Conservation (phyloP, 1,140 invertebrate species). For the Sinonovacula constricta region DNA sequence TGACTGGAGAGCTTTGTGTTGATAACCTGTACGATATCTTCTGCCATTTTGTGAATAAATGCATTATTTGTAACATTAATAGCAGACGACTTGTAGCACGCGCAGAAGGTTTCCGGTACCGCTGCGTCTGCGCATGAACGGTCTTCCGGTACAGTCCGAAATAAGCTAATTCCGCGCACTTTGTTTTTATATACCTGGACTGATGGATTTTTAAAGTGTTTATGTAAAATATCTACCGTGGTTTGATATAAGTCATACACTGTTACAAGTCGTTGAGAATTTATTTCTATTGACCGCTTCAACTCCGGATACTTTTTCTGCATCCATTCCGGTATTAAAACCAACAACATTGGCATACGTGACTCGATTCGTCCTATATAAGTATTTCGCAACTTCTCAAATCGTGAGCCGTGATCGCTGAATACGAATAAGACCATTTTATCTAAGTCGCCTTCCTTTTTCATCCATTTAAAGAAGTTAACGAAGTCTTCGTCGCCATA, state of each 20-base stretch:
- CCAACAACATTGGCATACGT: constrained; percentile 11
- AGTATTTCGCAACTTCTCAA: constrained; percentile 3
- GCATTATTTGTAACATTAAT: too few species aligned
- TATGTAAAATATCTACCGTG: neutral
- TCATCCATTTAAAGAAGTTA: constrained; percentile 18
- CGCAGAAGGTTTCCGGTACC: constrained; percentile 10
- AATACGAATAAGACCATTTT: constrained; percentile 7
- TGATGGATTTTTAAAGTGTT: neutral
- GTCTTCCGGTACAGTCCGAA: neutral
- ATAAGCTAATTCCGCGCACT: constrained; percentile 9
- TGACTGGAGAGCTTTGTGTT: neutral
- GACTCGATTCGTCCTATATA: constrained; percentile 10
- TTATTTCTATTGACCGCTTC: neutral
- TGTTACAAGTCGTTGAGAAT: neutral
- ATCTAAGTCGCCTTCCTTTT: constrained; percentile 3
- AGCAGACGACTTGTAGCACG: constrained; percentile 1
- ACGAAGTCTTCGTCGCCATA: neutral
- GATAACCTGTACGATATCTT: neutral
- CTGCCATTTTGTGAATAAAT: too few species aligned
- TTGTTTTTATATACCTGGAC: neutral
- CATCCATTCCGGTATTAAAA: neutral
- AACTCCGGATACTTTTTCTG: neutral
- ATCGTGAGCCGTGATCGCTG: constrained; percentile 2
- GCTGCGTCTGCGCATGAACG: constrained; percentile 6
- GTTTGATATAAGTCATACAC: constrained; percentile 12